Evolutionary conservation across 2,888 invertebrate species (phyloP).

Genomic region (Heliconius cydno): DNA sequence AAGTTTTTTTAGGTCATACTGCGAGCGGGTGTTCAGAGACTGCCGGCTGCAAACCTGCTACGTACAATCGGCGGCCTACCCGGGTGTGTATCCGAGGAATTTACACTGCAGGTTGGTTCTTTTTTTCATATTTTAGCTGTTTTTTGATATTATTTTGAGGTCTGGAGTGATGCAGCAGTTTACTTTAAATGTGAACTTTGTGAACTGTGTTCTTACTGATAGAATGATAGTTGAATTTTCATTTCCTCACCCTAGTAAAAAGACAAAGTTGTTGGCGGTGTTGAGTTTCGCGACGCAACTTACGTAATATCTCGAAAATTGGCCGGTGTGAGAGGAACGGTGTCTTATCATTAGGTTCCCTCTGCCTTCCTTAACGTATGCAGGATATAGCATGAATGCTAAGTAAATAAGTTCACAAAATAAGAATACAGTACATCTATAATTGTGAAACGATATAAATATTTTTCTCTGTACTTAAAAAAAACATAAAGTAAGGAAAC

Average conservation of each 20-base stretch:
- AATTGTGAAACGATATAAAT: not conserved
- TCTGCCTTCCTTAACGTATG: too few relatives aligned
- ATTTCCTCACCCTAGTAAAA: not conserved
- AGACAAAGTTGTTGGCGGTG: not conserved
- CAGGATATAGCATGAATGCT: too few relatives aligned
- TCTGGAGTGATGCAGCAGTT: not conserved
- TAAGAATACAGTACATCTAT: not conserved
- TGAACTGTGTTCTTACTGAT: not conserved
- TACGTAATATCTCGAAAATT: not conserved
- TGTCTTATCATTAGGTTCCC: not conserved
- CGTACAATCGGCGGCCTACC: slow-evolving; percentile 96
- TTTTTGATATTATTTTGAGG: not conserved
- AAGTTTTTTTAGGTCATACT: slow-evolving; percentile 87
- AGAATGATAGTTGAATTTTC: not conserved
- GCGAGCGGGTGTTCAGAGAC: slow-evolving; percentile 93
- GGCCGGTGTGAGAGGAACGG: too few relatives aligned
- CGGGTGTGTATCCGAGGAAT: slow-evolving; percentile 95
- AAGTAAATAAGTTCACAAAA: not conserved
- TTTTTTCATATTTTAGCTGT: not conserved
- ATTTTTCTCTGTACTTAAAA: not conserved
- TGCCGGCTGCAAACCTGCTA: slow-evolving; percentile 96
- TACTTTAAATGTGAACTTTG: not conserved
- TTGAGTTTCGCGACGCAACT: not conserved
- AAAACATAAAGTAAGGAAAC: too few relatives aligned
- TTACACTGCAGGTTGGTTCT: slow-evolving; percentile 88